Evolutionary conservation across 1,140 invertebrate genomes (phyloP), one percentile per base, ranked within the genome.

Genomic region (Oedothorax gibbosus): DNA sequence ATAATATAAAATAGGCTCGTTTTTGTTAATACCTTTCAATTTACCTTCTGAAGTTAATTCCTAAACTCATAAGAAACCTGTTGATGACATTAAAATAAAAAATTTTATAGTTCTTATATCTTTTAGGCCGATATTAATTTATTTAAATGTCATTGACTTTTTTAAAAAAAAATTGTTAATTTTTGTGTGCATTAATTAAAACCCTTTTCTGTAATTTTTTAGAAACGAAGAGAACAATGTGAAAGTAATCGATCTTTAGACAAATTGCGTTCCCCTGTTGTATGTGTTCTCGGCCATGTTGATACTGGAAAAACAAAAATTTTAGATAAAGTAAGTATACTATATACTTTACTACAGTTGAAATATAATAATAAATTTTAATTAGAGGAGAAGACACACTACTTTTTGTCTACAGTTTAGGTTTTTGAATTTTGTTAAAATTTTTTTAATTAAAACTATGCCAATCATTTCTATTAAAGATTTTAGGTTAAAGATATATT

Each of bases 251-350:
- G 93, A 88, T 92, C 91, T 6, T 88, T 94, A 8, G 95, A 98
- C 79, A 92, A 94, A 75, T 91, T 99, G 2, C 92, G 99, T 82
- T 96, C 98, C 0, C 97, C 98, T 11, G 97, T 99, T 21, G 97
- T 99, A 2, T 99, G 98, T 90, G 98, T 99, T 0, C 91, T 99
- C 3, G 99, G 99, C n/a, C 99, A 99, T 90, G 99, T 99, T 56
- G 99, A 99, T 91, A 99, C 99, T 0, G 98, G 98, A 64, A 99
- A 99, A 92, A 99, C 99, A 0, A 99, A 99, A 91, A 99, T 99
- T 88, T 90, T 99, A 64, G 99, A 99, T 89, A 99, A 99, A 91
- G 91, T 92, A 88, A 64, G 82, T 57, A 20, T 18, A 11, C 15
- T 65, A n/a, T 11, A 65, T 20, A 14, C 20, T 64, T 64, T 62